Evolutionary conservation across 2,113 vertebrate species (phyloP).

Genomic region (Coregonus clupeaformis): DNA sequence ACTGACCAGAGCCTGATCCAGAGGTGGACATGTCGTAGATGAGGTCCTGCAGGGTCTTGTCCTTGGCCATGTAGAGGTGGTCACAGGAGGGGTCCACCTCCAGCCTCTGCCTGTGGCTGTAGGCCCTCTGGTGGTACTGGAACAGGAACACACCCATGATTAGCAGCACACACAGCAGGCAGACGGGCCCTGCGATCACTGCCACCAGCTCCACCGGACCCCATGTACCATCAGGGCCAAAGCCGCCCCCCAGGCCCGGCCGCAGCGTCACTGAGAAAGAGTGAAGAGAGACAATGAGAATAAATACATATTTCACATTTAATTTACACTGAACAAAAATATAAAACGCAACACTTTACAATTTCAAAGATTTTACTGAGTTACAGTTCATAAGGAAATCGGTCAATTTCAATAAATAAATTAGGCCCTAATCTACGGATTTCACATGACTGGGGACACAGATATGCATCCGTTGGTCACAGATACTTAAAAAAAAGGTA

Average conservation of each 20-base stretch:
- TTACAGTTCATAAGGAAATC: too few relatives aligned
- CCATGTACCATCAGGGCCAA: conserved; percentile 73
- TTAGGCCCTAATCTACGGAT: too few relatives aligned
- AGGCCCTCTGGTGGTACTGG: conserved; percentile 88
- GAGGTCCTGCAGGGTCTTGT: conserved; percentile 93
- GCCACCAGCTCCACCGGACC: conserved; percentile 90
- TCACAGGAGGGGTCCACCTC: conserved; percentile 93
- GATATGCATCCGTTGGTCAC: too few relatives aligned
- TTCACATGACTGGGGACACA: too few relatives aligned
- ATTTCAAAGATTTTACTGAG: too few relatives aligned
- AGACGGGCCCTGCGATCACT: conserved; percentile 85
- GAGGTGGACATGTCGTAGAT: conserved; percentile 95
- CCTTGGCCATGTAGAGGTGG: conserved; percentile 90
- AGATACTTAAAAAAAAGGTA: too few relatives aligned
- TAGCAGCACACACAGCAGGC: conserved; percentile 86
- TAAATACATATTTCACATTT: not conserved
- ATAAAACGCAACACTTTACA: too few relatives aligned
- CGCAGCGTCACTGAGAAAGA: conserved; percentile 43
- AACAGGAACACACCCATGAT: conserved; percentile 84
- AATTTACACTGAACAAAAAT: not conserved
- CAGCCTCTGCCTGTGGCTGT: conserved; percentile 89
- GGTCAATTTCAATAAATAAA: too few relatives aligned
- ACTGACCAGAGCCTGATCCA: conserved; percentile 92
- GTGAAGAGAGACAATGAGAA: not conserved
- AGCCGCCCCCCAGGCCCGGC: conserved; percentile 41